Percentiles rank a stretch among this genome's conserved stretches.
These are phyloP conservation scores for Helostoma temminkii DNA, from an alignment of 2,797 vertebrate species.

Conservation along the genomic window DNA sequence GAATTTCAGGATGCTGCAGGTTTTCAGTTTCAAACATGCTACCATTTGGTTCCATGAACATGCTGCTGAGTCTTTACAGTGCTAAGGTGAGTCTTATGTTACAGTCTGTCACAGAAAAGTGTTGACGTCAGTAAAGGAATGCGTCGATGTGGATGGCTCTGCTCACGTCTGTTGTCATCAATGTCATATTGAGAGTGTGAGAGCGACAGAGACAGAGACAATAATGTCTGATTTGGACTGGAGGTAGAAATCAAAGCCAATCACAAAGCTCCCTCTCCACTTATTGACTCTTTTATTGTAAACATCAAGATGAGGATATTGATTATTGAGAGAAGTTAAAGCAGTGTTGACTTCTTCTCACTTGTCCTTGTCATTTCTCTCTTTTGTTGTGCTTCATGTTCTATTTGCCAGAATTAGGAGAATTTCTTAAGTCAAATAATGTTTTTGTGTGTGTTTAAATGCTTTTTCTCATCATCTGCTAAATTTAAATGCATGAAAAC, in stretches of 20 bases:
- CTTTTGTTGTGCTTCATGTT: constrained; percentile 44
- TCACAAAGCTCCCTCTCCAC: constrained; percentile 77
- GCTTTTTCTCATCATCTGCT: not conserved
- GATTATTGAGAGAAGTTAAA: constrained; percentile 86
- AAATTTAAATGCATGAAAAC: not conserved
- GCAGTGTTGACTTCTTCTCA: constrained; percentile 74
- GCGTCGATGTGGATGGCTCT: constrained; percentile 28
- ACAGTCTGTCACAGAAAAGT: constrained; percentile 19
- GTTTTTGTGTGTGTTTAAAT: not conserved
- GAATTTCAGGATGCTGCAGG: too few relatives aligned
- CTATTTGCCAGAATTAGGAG: constrained; percentile 6
- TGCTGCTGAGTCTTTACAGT: not conserved
- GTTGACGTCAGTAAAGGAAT: constrained; percentile 38
- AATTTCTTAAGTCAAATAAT: not conserved
- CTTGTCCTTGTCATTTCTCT: constrained; percentile 75
- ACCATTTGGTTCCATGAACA: not conserved
- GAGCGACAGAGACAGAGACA: constrained; percentile 67
- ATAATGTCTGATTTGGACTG: constrained; percentile 79
- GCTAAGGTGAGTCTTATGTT: not conserved
- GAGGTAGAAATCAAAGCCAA: constrained; percentile 85
- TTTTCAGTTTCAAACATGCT: not conserved
- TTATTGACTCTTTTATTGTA: constrained; percentile 86
- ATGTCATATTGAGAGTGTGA: constrained; percentile 77
- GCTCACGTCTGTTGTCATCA: constrained; percentile 72
- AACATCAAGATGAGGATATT: constrained; percentile 86